A percentile compares a stretch with the other conserved stretches of the same genome.
Evolutionary conservation across 2,113 vertebrate species (phyloP).

Genomic region (Orcinus orca): DNA sequence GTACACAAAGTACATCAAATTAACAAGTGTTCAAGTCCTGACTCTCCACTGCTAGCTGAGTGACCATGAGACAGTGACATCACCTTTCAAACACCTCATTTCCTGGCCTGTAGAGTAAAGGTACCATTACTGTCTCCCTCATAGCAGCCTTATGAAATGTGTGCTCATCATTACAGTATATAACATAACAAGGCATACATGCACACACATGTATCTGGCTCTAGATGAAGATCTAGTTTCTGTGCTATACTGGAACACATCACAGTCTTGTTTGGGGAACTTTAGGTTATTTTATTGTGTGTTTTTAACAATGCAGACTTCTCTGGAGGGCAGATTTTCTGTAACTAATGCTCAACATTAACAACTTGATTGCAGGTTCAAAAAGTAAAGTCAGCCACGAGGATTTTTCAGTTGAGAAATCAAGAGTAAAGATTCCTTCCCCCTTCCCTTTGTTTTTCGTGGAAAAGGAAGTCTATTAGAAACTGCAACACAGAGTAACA

Average conservation of each 20-base stretch:
- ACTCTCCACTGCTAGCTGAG: background rate
- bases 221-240: background rate
- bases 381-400: background rate
- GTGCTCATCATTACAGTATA: too few relatives aligned
- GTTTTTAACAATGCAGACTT: background rate
- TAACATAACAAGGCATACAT: background rate
- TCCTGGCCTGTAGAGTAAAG: background rate
- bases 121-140: background rate
- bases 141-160: background rate
- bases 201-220: fast-evolving
- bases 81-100: background rate
- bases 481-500: background rate
- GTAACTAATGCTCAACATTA: background rate
- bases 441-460: background rate
- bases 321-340: background rate
- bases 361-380: background rate
- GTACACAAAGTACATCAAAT: background rate
- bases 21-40: background rate
- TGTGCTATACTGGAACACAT: background rate
- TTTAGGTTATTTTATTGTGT: background rate
- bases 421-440: background rate
- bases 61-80: background rate
- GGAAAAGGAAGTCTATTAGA: background rate
- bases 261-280: background rate
- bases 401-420: background rate